Evolutionary conservation across 1,140 invertebrate species (phyloP).

Genomic region (Hycleus phaleratus): DNA sequence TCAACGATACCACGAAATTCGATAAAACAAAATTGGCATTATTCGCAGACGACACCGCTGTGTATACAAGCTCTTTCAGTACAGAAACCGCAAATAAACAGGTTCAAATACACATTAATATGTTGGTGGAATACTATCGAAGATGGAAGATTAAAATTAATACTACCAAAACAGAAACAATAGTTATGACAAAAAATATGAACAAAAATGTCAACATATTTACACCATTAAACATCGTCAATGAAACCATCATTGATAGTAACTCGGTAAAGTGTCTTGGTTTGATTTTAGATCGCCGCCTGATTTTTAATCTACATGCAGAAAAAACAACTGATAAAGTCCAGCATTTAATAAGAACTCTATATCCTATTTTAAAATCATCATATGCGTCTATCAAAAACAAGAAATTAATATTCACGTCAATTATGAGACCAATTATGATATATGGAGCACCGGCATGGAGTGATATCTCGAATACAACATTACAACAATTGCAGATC

Average conservation of each 20-base stretch:
- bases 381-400: no score
- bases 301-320: conserved; percentile 18
- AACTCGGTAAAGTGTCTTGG: conserved; percentile 25
- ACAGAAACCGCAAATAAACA: not conserved
- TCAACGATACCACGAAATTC: conserved; percentile 21
- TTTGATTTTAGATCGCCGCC: conserved; percentile 20
- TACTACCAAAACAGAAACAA: not conserved
- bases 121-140: not conserved
- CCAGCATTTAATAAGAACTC: conserved; percentile 11
- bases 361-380: not conserved
- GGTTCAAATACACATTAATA: not conserved
- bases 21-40: conserved; percentile 1
- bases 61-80: conserved; percentile 6
- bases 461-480: no score
- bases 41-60: conserved; percentile 31
- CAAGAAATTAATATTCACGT: no score
- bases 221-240: not conserved
- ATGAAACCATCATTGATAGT: not conserved
- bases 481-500: no score
- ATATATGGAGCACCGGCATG: no score
- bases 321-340: conserved; percentile 16
- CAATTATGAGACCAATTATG: no score
- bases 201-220: not conserved
- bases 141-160: not conserved
- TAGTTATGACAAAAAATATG: not conserved